Evolutionary conservation across 2,797 vertebrate species (phyloP).

Genomic region (Tragelaphus oryx): DNA sequence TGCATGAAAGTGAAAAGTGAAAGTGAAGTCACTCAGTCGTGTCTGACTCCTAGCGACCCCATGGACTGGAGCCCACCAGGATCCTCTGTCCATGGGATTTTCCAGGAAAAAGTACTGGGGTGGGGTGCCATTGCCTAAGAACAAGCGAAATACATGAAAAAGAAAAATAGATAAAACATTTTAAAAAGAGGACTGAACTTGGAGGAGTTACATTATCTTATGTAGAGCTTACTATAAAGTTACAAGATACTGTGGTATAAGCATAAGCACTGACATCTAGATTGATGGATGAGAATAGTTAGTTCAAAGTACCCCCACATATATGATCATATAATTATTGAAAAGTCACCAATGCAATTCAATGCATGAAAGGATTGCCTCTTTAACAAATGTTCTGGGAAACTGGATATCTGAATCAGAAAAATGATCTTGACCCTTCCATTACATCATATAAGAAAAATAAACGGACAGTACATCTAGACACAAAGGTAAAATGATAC

Average conservation of each 20-base stretch:
- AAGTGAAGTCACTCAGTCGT: too few species aligned
- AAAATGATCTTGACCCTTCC: neutral
- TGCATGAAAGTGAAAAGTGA: too few species aligned
- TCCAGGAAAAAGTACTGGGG: too few species aligned
- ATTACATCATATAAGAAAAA: neutral
- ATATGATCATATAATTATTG: neutral
- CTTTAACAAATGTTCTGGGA: neutral
- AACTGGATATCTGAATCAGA: neutral
- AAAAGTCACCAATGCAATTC: neutral
- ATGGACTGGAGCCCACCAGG: too few species aligned
- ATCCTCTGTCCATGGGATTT: too few species aligned
- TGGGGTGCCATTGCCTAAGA: too few species aligned
- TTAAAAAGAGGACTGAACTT: neutral
- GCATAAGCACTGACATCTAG: neutral
- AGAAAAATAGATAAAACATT: neutral
- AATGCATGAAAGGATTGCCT: neutral
- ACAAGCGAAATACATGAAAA: neutral
- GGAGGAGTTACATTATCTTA: neutral
- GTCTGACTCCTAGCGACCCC: too few species aligned
- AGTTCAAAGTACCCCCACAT: neutral
- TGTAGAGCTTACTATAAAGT: neutral
- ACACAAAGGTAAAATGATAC: neutral
- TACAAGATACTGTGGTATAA: neutral
- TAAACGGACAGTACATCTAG: neutral
- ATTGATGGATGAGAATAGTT: neutral